phyloP scores from a whole-genome alignment of 2,888 invertebrate species.

The Phasia obesa region DNA sequence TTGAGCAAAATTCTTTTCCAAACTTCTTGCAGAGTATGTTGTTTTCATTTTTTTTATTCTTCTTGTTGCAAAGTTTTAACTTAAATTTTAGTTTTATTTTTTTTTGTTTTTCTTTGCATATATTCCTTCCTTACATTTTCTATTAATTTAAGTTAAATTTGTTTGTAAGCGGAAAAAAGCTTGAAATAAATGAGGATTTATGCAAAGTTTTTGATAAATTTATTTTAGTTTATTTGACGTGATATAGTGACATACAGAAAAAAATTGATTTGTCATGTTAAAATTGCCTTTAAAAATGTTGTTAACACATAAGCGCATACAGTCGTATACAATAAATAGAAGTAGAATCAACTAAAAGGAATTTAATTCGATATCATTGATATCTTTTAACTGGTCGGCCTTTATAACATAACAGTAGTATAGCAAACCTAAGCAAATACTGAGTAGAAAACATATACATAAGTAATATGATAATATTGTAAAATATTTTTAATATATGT shows the following conservation, averaged over 20 bases:
- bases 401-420: too few species aligned
- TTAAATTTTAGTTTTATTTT: slow-evolving; percentile 34
- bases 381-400: too few species aligned
- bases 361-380: too few species aligned
- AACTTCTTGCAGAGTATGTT: slow-evolving; percentile 50
- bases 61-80: slow-evolving; percentile 55
- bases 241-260: slow-evolving; percentile 4
- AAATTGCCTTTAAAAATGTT: neutral
- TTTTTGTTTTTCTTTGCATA: slow-evolving; percentile 20
- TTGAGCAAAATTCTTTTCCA: slow-evolving; percentile 50
- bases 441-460: too few species aligned
- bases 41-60: slow-evolving; percentile 25
- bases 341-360: too few species aligned
- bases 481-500: too few species aligned
- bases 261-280: slow-evolving; percentile 49
- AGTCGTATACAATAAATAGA: too few species aligned
- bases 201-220: slow-evolving; percentile 56
- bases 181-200: slow-evolving; percentile 48
- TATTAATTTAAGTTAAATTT: slow-evolving; percentile 48
- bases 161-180: slow-evolving; percentile 13
- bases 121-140: slow-evolving; percentile 3
- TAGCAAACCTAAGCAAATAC: too few species aligned
- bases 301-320: too few species aligned
- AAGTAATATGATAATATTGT: too few species aligned
- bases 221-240: slow-evolving; percentile 32